Evolutionary conservation across 2,888 invertebrate species (phyloP), one percentile per base, ranked within the genome.

Genomic region (Lycocerus yunnanus): DNA sequence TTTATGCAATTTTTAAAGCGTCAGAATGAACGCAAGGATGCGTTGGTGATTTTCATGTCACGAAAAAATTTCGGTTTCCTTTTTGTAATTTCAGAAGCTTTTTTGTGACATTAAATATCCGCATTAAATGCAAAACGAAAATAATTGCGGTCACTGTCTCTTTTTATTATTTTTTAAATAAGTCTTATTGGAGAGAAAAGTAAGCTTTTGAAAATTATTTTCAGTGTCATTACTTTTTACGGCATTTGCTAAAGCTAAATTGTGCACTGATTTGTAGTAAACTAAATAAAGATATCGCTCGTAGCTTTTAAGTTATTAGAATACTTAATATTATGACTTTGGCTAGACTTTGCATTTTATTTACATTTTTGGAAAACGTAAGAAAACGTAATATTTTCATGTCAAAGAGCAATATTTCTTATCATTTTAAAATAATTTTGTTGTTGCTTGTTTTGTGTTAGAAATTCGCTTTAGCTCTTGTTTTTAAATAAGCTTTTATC

Each of bases 241-340:
- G 15, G 27, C 67, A 15, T 21, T 14, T 71, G 24, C 65, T 58
- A 66, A 71, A 27, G 27, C 58, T 18, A 15, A 16, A 63, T 61
- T 14, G 61, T 70, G 66, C 59, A 24, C 24, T 24, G 43, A 15
- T 18, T 15, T 16, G 43, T 14, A 68, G 67, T 10, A 61, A 72
- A 72, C 59, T 61, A 14, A 61, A 65, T n/a, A 21, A 59, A 20
- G 15, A 69, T 69, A 59, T 66, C 13, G 63, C 58, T 65, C n/a
- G 61, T 43, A 63, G 66, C 69, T 73, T 68, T 69, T 73, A 69
- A 73, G 63, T 73, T 72, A 72, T 72, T 73, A 65, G 43, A 59
- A 69, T 66, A 20, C 43, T 73, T 69, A 59, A 72, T 72, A 58
- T 43, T 43, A 43, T n/a, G 65, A 16, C 59, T 73, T 66, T 65